Evolutionary conservation across 2,113 vertebrate genomes (phyloP).

Genomic region (Setophaga kirtlandii): DNA sequence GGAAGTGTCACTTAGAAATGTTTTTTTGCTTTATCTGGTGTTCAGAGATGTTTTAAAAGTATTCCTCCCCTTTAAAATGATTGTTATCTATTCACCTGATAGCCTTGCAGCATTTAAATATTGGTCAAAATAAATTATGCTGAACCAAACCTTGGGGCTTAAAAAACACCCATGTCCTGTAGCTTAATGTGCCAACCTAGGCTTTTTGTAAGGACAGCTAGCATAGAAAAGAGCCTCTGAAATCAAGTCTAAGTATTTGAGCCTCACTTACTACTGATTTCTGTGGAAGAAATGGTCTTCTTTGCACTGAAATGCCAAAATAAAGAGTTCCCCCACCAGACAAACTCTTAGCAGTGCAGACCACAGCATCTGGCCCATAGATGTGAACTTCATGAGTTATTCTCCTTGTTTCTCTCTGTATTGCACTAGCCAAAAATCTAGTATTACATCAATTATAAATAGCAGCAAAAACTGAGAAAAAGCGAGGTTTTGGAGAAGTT

Average conservation of each 20-base stretch:
- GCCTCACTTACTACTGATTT: neutral
- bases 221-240: neutral
- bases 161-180: neutral
- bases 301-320: neutral
- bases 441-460: neutral
- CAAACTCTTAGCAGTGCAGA: neutral
- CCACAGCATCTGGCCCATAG: neutral
- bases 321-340: neutral
- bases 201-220: neutral
- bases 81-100: neutral
- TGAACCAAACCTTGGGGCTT: neutral
- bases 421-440: neutral
- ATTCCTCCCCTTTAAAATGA: neutral
- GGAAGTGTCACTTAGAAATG: neutral
- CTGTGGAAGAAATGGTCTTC: neutral
- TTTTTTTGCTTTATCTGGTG: neutral
- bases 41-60: neutral
- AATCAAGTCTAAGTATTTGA: neutral
- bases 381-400: neutral
- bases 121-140: neutral
- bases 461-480: neutral
- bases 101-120: neutral
- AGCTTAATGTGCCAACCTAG: neutral
- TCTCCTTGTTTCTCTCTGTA: neutral
- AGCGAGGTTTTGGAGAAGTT: neutral